A percentile compares a stretch with the other conserved stretches of the same genome.
These are phyloP conservation scores for Hipparchia semele DNA, from an alignment of 2,888 invertebrate genomes.

Conservation along the genomic window DNA sequence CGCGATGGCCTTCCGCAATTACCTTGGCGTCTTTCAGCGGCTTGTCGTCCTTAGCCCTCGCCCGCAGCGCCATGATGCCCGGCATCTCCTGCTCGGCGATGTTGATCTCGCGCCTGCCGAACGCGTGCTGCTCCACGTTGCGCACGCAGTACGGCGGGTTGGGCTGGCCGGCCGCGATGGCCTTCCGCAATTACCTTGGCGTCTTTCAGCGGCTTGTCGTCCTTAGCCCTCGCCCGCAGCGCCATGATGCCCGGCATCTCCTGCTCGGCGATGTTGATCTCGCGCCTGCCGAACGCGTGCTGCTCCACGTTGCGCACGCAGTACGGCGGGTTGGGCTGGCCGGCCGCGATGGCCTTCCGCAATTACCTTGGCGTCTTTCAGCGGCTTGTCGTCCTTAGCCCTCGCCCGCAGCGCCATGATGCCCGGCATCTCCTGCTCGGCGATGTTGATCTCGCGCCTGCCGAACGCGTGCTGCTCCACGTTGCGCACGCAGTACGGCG, in stretches of 20 bases:
- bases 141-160: constrained; percentile 96
- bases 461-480: constrained; percentile 97
- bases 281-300: constrained; percentile 95
- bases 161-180: too few species aligned
- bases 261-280: constrained; percentile 99
- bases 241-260: constrained; percentile 99
- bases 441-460: constrained; percentile 97
- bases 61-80: constrained; percentile 96
- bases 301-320: constrained; percentile 97
- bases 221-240: constrained; percentile 93
- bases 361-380: constrained; percentile 93
- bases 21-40: constrained; percentile 96
- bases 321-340: constrained; percentile 87
- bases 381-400: constrained; percentile 96
- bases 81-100: constrained; percentile 99
- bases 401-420: constrained; percentile 97
- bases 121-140: constrained; percentile 96
- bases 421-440: constrained; percentile 99
- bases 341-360: too few species aligned
- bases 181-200: constrained; percentile 89
- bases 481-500: constrained; percentile 97
- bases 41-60: constrained; percentile 96
- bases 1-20: too few species aligned
- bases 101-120: constrained; percentile 97
- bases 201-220: constrained; percentile 97